Evolutionary conservation across 2,797 vertebrate species (phyloP).

Genomic region (Taenioides sp.): DNA sequence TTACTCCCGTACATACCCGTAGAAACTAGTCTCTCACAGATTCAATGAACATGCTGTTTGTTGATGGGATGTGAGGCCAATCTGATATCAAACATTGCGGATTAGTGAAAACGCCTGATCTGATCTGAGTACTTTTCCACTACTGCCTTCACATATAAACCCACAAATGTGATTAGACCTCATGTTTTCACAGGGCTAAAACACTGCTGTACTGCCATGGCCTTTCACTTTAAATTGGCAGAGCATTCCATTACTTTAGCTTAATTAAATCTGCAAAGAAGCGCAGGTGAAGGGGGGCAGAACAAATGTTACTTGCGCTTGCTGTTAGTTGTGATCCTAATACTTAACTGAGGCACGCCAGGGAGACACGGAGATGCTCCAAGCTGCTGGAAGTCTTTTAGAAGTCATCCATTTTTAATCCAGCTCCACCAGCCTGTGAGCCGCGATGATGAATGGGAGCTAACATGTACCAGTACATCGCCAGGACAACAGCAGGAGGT

Average conservation of each 20-base stretch:
- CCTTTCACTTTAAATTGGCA: slow-evolving; percentile 36
- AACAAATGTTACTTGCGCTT: slow-evolving; percentile 12
- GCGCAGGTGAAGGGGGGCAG: not conserved
- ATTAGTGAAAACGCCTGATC: no score
- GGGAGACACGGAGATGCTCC: not conserved
- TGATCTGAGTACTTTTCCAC: not conserved
- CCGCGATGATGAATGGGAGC: slow-evolving; percentile 53
- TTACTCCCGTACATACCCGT: no score
- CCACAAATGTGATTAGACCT: slow-evolving; percentile 15
- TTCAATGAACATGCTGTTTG: no score
- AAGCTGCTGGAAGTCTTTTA: slow-evolving; percentile 33
- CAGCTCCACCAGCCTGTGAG: slow-evolving; percentile 20
- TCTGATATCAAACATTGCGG: no score
- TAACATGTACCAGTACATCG: slow-evolving; percentile 44
- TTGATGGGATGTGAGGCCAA: no score
- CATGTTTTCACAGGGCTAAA: slow-evolving; percentile 19
- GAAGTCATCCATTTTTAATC: slow-evolving; percentile 60
- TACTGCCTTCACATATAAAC: not conserved
- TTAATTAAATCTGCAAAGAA: slow-evolving; percentile 34
- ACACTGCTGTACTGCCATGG: slow-evolving; percentile 23
- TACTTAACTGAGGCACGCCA: not conserved
- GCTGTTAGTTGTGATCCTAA: slow-evolving; percentile 9
- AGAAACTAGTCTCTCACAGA: no score
- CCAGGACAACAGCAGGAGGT: slow-evolving; percentile 43
- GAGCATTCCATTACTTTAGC: slow-evolving; percentile 25